These are phyloP conservation scores for Tethea ocularis DNA, from an alignment of 2,888 invertebrate species.

Conservation along the genomic window DNA sequence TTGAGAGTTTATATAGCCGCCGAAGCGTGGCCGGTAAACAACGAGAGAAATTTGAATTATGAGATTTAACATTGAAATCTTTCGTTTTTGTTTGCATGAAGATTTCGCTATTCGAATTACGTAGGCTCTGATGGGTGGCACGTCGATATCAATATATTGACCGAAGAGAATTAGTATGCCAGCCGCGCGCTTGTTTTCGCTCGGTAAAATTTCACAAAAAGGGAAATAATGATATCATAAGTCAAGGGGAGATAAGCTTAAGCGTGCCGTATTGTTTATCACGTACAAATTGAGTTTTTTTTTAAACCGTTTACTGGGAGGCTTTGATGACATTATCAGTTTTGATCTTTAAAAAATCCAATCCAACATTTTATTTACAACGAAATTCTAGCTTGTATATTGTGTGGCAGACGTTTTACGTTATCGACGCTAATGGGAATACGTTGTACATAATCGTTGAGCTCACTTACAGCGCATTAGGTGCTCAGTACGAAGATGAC, in stretches of 20 bases:
- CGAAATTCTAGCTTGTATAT: conserved; percentile 18
- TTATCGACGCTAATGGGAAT: conserved; percentile 34
- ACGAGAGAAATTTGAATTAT: conserved; percentile 75
- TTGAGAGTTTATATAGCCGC: conserved; percentile 74
- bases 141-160: conserved; percentile 73
- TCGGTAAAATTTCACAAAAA: conserved; percentile 75
- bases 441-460: conserved; percentile 45
- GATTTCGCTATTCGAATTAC: conserved; percentile 60
- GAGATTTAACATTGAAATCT: conserved; percentile 74
- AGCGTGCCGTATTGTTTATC: conserved; percentile 72
- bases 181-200: conserved; percentile 68
- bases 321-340: conserved; percentile 58
- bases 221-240: conserved; percentile 79
- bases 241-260: conserved; percentile 77
- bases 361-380: conserved; percentile 14
- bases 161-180: conserved; percentile 77
- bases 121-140: conserved; percentile 44
- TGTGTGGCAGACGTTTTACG: conserved; percentile 30
- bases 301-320: conserved; percentile 36
- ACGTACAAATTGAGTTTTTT: conserved; percentile 66
- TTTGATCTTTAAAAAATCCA: conserved; percentile 19
- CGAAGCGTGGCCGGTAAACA: conserved; percentile 71
- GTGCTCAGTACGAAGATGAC: conserved; percentile 58
- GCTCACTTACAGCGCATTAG: conserved; percentile 62
- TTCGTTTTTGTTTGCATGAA: conserved; percentile 67